Percentiles rank a stretch among this genome's conserved stretches.
These are phyloP conservation scores for Poicephalus gulielmi DNA, from an alignment of 2,113 vertebrate species.

Conservation along the genomic window DNA sequence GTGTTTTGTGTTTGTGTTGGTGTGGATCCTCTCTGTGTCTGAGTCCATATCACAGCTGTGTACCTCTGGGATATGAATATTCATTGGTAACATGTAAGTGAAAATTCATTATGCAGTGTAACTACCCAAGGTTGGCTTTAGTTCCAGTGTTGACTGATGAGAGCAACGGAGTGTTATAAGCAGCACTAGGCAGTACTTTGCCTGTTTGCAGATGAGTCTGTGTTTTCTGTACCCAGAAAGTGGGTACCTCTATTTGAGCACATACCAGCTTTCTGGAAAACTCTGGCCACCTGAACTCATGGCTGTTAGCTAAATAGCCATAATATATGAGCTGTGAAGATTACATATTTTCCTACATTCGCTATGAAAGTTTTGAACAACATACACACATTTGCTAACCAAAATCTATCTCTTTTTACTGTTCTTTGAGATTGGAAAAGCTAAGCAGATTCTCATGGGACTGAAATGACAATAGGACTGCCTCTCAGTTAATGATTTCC, in stretches of 20 bases:
- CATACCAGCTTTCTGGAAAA: neutral
- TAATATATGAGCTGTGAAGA: neutral
- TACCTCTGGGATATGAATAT: neutral
- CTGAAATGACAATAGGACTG: neutral
- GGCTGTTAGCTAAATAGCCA: neutral
- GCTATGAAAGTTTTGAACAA: neutral
- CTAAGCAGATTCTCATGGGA: neutral
- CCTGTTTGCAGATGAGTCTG: neutral
- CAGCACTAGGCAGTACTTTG: neutral
- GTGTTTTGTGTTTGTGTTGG: neutral
- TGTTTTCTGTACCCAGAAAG: neutral
- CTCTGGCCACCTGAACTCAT: neutral
- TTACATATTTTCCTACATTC: neutral
- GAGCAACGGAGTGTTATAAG: neutral
- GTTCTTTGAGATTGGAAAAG: neutral
- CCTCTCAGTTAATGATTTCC: neutral
- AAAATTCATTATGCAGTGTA: neutral
- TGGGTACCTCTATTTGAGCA: neutral
- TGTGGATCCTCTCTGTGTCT: neutral
- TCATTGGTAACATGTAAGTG: neutral
- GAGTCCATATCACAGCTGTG: neutral
- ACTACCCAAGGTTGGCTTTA: neutral
- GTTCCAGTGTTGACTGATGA: neutral
- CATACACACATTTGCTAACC: neutral
- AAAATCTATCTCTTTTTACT: neutral